Conservation (phyloP, 2,113 vertebrate species). For the Epinephelus lanceolatus region DNA sequence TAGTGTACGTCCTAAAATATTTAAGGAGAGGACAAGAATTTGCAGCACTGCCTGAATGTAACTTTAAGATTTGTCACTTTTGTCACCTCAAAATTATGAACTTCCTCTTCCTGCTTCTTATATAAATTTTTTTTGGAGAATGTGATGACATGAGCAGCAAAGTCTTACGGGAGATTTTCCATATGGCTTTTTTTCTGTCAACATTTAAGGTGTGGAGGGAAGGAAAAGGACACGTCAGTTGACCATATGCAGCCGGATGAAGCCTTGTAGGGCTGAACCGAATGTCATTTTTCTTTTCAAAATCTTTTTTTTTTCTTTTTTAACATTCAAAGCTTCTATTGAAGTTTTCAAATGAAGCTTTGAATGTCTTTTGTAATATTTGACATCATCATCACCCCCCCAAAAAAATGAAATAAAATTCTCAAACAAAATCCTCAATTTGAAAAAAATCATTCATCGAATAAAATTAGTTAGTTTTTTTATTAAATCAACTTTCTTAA, state of each 20-base stretch:
- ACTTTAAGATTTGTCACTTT: slow-evolving; percentile 49
- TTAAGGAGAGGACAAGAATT: slow-evolving; percentile 22
- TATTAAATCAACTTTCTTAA: too few relatives aligned
- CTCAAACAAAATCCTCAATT: too few relatives aligned
- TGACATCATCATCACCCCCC: too few relatives aligned
- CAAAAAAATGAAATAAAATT: too few relatives aligned
- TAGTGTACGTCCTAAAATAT: slow-evolving; percentile 35
- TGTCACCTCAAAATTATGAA: slow-evolving; percentile 25
- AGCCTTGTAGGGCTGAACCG: not conserved
- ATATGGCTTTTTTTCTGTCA: not conserved
- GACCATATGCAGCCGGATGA: slow-evolving; percentile 24
- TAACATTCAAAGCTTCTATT: too few relatives aligned
- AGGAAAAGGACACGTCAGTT: slow-evolving; percentile 18
- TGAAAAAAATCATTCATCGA: too few relatives aligned
- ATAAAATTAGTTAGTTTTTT: too few relatives aligned
- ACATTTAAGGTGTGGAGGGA: slow-evolving; percentile 7
- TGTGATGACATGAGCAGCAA: not conserved
- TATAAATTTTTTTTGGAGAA: slow-evolving; percentile 5
- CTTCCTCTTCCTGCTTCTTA: slow-evolving; percentile 16
- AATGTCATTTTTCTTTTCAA: too few relatives aligned
- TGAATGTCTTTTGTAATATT: too few relatives aligned
- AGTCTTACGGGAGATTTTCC: not conserved
- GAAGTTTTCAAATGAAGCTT: too few relatives aligned
- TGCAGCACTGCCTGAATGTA: slow-evolving; percentile 19
- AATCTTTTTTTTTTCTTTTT: too few relatives aligned